Conservation (phyloP, 2,797 vertebrate genomes). For the Typhlichthys eigenmanni region DNA sequence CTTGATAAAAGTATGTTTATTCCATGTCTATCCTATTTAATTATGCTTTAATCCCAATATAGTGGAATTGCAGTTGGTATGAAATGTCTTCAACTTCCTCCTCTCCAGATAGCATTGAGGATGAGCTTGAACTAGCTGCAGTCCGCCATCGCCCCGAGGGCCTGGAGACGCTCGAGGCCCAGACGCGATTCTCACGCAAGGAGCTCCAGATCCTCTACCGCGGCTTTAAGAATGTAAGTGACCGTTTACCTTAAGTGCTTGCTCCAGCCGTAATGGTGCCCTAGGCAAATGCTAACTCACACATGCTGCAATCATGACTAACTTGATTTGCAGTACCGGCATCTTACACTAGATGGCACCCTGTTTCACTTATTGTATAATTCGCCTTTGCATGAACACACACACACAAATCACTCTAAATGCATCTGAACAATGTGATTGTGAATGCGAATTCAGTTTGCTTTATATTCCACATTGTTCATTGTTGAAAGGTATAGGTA, state of each 20-base stretch:
- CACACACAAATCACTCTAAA: too few species aligned
- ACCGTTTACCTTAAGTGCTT: not conserved
- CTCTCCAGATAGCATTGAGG: constrained; percentile 92
- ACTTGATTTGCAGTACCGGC: too few species aligned
- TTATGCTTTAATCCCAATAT: not conserved
- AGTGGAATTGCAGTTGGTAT: too few species aligned
- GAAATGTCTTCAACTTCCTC: constrained; percentile 18
- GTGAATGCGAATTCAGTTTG: too few species aligned
- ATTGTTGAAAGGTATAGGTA: too few species aligned
- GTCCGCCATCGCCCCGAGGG: constrained; percentile 96
- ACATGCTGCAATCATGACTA: too few species aligned
- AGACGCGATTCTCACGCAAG: constrained; percentile 95
- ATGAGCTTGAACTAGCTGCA: constrained; percentile 95
- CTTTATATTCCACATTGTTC: too few species aligned
- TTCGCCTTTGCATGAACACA: too few species aligned
- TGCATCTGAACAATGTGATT: too few species aligned
- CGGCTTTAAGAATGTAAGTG: constrained; percentile 97
- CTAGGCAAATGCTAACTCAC: not conserved
- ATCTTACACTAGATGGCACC: too few species aligned
- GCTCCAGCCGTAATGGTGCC: not conserved
- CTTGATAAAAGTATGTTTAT: not conserved
- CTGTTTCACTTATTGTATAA: too few species aligned
- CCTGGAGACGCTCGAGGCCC: constrained; percentile 92
- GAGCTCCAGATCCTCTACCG: constrained; percentile 98
- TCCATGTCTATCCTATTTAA: not conserved